Conservation (phyloP, 2,797 vertebrate genomes). For the Lithobates pipiens region DNA sequence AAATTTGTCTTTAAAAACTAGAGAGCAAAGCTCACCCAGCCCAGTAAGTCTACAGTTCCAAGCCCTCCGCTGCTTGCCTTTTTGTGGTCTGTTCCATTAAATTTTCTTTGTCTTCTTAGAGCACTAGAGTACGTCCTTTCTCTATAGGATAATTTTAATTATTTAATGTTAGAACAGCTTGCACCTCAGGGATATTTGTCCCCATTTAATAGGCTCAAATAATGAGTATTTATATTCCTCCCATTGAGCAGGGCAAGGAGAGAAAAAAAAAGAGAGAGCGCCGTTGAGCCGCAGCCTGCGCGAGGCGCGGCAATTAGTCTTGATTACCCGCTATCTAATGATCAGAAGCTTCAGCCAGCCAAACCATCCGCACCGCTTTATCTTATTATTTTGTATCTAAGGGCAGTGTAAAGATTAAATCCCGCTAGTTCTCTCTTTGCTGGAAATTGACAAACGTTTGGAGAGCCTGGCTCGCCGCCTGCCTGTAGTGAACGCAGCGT, state of each 20-base stretch:
- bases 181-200: background rate
- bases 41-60: no score
- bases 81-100: no score
- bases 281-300: background rate
- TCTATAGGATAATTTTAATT: background rate
- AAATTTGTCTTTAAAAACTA: no score
- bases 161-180: background rate
- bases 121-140: background rate
- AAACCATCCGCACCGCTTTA: conserved; percentile 3
- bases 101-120: no score
- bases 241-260: background rate
- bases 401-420: conserved; percentile 26
- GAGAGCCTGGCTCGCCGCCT: background rate
- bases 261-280: background rate
- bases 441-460: conserved; percentile 24
- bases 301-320: conserved; percentile 32
- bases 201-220: background rate
- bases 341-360: background rate
- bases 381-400: conserved; percentile 7
- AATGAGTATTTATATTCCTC: conserved; percentile 8
- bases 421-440: background rate
- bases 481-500: background rate
- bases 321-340: conserved; percentile 35
- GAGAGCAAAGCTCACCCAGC: no score
- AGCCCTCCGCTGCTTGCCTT: no score